These are phyloP conservation scores for Scotopteryx bipunctaria DNA, from an alignment of 2,888 invertebrate species.

Conservation along the genomic window DNA sequence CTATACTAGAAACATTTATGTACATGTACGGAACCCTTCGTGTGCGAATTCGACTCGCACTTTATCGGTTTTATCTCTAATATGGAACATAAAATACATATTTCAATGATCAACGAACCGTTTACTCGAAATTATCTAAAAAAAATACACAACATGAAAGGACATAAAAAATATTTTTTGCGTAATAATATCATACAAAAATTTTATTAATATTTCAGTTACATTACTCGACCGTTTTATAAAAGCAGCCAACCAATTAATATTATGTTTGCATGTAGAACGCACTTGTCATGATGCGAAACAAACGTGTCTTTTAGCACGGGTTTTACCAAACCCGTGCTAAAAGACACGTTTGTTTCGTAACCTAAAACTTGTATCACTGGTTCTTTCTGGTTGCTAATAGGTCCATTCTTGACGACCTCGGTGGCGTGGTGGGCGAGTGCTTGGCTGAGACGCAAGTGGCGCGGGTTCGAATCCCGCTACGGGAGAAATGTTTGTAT, in stretches of 20 bases:
- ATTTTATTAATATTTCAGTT: slow-evolving; percentile 6
- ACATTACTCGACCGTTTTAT: slow-evolving; percentile 7
- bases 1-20: too few relatives aligned
- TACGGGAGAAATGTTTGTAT: too few relatives aligned
- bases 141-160: slow-evolving; percentile 2
- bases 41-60: too few relatives aligned
- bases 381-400: too few relatives aligned
- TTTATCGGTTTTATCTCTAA: too few relatives aligned
- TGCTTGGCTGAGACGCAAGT: too few relatives aligned
- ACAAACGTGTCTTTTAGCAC: slow-evolving; percentile 4
- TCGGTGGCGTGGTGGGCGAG: too few relatives aligned
- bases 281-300: slow-evolving; percentile 8
- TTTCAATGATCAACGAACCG: background rate
- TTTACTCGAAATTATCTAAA: background rate
- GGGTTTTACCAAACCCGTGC: background rate
- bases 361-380: background rate
- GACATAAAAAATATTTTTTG: slow-evolving; percentile 2
- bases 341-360: background rate
- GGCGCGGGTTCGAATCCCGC: too few relatives aligned
- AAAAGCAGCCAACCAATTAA: slow-evolving; percentile 25
- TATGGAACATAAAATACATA: too few relatives aligned
- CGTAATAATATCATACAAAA: slow-evolving; percentile 5
- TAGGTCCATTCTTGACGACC: too few relatives aligned
- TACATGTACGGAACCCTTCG: too few relatives aligned
- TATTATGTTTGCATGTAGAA: slow-evolving; percentile 22